Base-by-base conservation (phyloP, 1,140 invertebrate species). In the Drosophila grimshawi region DNA sequence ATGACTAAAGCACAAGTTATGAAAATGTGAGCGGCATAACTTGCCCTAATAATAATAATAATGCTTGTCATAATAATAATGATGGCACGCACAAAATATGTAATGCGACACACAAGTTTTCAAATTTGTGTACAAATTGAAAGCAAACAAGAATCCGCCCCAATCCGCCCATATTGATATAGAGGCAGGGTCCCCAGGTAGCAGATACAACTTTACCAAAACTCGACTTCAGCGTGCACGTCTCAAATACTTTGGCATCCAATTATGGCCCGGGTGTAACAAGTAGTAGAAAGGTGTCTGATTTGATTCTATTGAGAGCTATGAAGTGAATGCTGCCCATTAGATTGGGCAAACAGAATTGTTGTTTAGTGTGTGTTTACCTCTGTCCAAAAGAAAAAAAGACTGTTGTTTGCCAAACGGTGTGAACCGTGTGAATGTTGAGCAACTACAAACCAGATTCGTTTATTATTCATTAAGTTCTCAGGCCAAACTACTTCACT, bases 111-210 rank as follows among this genome's bases (percentile, higher is more conserved):
- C 64, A 49, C 49, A 68, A 29, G 33, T 71, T 57, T 39, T 73
- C 69, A 49, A 75, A 78, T 76, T 77, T 77, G 52, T 49, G 19
- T 53, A 53, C 60, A 65, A 80, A 80, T 82, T 80, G 64, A 80
- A 85, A 71, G 71, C 67, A 80, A 80, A 77, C 64, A 78, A 78
- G 35, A 52, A 11, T 37, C 35, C 5, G n/a, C 39, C 52, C 8
- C 49, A 55, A 67, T 64, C 45, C 10, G 41, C 65, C 52, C 61
- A 63, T 57, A 63, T 35, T 51, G 45, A 48, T 27, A 4, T 33
- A 55, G 45, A 48, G 48, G 19, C 29, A 53, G 29, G 4, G 32
- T 33, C 59, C 60, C 39, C 32, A 46, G 55, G 55, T 73, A 67
- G 65, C 45, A 43, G 48, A 67, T 73, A 59, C 60, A 66, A 66